These are phyloP conservation scores for Brotogeris chrysoptera DNA, from an alignment of 2,797 vertebrate genomes.

Conservation along the genomic window DNA sequence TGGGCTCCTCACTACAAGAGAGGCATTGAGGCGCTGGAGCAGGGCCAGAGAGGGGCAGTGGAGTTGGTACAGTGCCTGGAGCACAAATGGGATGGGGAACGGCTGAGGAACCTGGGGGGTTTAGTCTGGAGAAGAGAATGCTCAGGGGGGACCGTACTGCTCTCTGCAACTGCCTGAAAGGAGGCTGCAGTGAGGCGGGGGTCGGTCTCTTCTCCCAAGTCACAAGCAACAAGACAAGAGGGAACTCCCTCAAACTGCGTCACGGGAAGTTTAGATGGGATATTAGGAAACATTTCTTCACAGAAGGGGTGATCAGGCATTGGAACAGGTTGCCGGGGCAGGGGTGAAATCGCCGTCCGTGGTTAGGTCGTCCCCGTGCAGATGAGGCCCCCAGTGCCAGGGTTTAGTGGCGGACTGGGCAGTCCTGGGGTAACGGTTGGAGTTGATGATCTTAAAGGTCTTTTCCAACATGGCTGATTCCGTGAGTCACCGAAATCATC, in stretches of 20 bases:
- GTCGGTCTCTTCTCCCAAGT: neutral
- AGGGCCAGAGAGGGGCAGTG: neutral
- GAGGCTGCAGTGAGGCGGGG: neutral
- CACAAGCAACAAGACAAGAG: neutral
- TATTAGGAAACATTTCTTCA: neutral
- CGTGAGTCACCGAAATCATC: neutral
- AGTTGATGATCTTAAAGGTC: too few relatives aligned
- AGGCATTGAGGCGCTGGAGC: neutral
- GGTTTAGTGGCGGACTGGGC: too few relatives aligned
- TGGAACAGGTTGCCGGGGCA: too few relatives aligned
- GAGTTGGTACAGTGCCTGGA: neutral
- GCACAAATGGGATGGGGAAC: neutral
- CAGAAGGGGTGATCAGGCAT: neutral
- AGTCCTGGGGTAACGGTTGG: neutral
- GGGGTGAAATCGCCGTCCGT: neutral
- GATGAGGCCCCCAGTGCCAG: neutral
- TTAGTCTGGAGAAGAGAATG: neutral
- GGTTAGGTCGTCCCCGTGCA: neutral
- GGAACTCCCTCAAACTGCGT: neutral
- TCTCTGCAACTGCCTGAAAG: neutral
- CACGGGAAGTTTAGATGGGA: neutral
- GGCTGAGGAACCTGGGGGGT: too few relatives aligned
- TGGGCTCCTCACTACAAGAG: too few relatives aligned
- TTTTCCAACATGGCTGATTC: rapidly evolving
- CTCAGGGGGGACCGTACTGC: neutral